Percentiles rank a stretch among this genome's conserved stretches.
Evolutionary conservation across 2,797 vertebrate species (phyloP).

Genomic region (Anisognathus igniventris): DNA sequence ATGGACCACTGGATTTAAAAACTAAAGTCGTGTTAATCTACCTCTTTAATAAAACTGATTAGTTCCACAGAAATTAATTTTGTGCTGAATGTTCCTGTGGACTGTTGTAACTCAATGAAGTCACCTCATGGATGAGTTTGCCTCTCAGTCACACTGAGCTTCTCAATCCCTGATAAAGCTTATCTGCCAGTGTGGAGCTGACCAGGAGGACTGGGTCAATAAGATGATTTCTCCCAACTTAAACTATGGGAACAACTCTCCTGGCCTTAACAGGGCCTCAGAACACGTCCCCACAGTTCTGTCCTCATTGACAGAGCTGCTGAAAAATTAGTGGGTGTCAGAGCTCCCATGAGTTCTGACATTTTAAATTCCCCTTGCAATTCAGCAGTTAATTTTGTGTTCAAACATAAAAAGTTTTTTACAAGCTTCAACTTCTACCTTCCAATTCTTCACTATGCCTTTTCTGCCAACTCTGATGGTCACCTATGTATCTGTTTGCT

Average conservation of each 20-base stretch:
- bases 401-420: neutral
- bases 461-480: neutral
- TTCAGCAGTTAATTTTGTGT: neutral
- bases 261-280: neutral
- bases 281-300: neutral
- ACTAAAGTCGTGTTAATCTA: neutral
- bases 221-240: neutral
- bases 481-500: neutral
- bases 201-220: neutral
- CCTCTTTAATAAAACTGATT: neutral
- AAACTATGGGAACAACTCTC: neutral
- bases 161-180: neutral
- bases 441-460: neutral
- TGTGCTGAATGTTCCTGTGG: neutral
- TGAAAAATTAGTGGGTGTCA: neutral
- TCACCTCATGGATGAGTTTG: neutral
- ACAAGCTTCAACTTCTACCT: neutral
- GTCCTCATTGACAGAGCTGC: neutral
- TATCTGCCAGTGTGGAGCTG: neutral
- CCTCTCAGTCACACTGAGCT: neutral
- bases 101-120: neutral
- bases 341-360: neutral
- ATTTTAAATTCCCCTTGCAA: neutral
- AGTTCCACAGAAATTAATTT: neutral
- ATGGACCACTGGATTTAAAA: neutral